phyloP scores from a whole-genome alignment of 2,888 invertebrate genomes.

The Lasioglossum morio region DNA sequence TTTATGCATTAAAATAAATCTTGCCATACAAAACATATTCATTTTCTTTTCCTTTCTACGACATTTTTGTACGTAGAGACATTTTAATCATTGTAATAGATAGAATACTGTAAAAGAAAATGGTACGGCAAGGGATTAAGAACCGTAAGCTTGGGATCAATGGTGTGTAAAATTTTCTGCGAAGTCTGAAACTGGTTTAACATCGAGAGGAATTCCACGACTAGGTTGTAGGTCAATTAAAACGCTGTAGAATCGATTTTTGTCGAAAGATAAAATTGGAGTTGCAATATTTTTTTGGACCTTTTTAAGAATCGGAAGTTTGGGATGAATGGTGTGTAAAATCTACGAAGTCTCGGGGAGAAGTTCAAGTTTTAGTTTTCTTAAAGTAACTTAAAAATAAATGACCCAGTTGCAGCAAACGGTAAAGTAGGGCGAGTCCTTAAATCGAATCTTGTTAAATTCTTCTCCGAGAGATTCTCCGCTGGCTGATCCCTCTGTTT shows the following conservation, averaged over 20 bases:
- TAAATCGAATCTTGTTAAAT: slow-evolving; percentile 51
- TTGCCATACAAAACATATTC: too few species aligned
- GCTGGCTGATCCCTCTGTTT: neutral
- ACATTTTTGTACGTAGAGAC: too few species aligned
- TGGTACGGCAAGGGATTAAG: neutral
- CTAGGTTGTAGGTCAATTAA: neutral
- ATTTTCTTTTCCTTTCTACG: too few species aligned
- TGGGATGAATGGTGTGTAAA: neutral
- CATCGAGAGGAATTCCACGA: neutral
- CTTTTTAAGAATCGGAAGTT: neutral
- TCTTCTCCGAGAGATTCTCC: neutral
- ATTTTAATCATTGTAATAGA: too few species aligned
- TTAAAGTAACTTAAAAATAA: neutral
- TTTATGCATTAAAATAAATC: too few species aligned
- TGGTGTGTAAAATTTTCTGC: neutral
- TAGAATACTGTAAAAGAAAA: too few species aligned
- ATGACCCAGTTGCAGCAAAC: neutral
- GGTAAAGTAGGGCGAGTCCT: slow-evolving; percentile 10
- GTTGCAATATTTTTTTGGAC: neutral
- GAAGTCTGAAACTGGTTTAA: neutral
- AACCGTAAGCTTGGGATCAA: neutral
- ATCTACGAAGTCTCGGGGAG: neutral
- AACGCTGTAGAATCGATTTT: neutral
- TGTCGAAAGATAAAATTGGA: neutral
- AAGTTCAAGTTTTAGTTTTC: neutral